phyloP scores from a whole-genome alignment of 2,888 invertebrate genomes.

The Troides helena region DNA sequence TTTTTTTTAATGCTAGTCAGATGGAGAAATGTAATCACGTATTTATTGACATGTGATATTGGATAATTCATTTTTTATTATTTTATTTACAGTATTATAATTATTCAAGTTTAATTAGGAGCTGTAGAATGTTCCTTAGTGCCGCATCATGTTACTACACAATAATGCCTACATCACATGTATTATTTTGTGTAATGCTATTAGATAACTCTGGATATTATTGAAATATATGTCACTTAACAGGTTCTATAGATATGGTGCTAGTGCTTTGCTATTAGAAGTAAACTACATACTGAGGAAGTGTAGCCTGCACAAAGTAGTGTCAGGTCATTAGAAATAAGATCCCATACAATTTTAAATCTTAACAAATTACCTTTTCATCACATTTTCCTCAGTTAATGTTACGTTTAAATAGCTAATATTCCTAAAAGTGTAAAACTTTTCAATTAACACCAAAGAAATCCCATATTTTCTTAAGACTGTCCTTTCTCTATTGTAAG shows the following conservation, averaged over 20 bases:
- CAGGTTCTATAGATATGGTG: conserved; percentile 62
- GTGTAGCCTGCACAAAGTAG: conserved; percentile 52
- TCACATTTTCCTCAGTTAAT: conserved; percentile 6
- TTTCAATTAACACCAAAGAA: conserved; percentile 48
- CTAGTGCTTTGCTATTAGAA: conserved; percentile 62
- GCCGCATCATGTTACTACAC: conserved; percentile 1
- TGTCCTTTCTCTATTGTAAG: conserved; percentile 33
- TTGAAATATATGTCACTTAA: conserved; percentile 36
- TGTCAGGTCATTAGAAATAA: conserved; percentile 11
- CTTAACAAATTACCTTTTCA: conserved; percentile 6
- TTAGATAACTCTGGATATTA: conserved; percentile 44
- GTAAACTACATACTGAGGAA: conserved; percentile 55
- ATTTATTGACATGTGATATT: conserved; percentile 29
- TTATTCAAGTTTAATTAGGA: conserved; percentile 13
- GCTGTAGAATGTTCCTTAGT: conserved; percentile 12
- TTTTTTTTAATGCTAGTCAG: conserved; percentile 60
- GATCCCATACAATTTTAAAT: conserved; percentile 12
- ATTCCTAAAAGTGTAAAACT: conserved; percentile 19
- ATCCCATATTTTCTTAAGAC: conserved; percentile 37
- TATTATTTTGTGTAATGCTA: conserved; percentile 31
- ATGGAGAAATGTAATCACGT: conserved; percentile 30
- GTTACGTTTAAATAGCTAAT: conserved; percentile 14
- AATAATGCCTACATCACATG: conserved; percentile 23
- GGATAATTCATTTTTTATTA: conserved; percentile 22
- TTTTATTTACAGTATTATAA: conserved; percentile 29